Base-by-base conservation (phyloP, 2,113 vertebrate genomes). In the Notarius quadriscutis region DNA sequence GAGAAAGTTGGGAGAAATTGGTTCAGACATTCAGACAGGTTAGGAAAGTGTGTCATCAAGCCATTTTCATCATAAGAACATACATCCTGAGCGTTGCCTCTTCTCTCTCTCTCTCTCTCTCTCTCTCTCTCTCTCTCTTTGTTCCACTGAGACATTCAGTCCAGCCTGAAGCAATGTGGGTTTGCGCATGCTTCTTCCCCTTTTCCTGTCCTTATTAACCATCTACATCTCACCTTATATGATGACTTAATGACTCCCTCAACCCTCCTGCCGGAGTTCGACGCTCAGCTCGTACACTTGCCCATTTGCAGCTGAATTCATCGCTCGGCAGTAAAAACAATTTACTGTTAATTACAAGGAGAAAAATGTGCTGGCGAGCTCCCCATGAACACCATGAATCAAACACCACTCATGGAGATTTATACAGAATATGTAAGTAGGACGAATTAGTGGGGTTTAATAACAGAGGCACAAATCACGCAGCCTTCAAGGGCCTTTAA, bases 341-440 rank as follows among this genome's bases (percentile, higher is more conserved):
- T 98, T 98, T 97, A 97, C 96, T 97, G 96, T 98, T 99, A 98
- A 99, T 99, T 99, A 97, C 96, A 96, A 96, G 96, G 96, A 97
- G 97, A 97, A 97, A 96, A 98, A 97, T 97, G 97, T 99, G 96
- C 96, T 94, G 93, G 95, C 96, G 95, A 95, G 95, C 96, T 96
- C 96, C 96, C 96, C 94, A 95, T 96, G 95, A 96, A 96, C 95
- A 95, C 95, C 95, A 96, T 98, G 97, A 98, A 98, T 98, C 97
- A 97, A 93, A 93, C 92, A 93, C 93, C 95, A 96, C 96, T 97
- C 95, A 95, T 95, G 94, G 96, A 96, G 96, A 97, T 98, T 98
- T 98, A 97, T 97, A 97, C 96, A 95, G 96, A 96, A 96, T 97
- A 96, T 97, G 95, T 96, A 97, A 97, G 95, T 96, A 96, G 96